phyloP scores from a whole-genome alignment of 2,888 invertebrate species.

The Erebia palarica region DNA sequence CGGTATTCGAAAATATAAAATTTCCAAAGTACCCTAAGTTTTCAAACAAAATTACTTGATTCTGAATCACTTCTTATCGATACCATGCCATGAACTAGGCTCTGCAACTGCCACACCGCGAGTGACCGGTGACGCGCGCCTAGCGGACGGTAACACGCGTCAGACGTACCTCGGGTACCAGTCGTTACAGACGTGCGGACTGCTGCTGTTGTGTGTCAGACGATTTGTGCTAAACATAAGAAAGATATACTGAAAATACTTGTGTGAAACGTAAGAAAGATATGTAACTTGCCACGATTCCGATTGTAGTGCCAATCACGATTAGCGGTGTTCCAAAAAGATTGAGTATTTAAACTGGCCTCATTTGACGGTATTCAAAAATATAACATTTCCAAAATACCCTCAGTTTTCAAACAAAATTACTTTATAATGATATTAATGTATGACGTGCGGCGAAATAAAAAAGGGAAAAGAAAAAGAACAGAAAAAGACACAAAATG shows the following conservation, averaged over 20 bases:
- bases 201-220: not conserved
- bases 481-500: no score
- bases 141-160: not conserved
- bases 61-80: constrained; percentile 43
- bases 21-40: not conserved
- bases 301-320: constrained; percentile 5
- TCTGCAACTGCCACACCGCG: not conserved
- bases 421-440: not conserved
- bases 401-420: not conserved
- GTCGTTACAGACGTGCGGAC: not conserved
- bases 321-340: no score
- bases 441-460: no score
- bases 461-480: no score
- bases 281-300: not conserved
- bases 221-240: not conserved
- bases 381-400: not conserved
- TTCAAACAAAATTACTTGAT: not conserved
- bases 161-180: no score
- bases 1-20: not conserved
- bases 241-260: not conserved
- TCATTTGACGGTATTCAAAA: not conserved
- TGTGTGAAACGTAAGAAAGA: no score
- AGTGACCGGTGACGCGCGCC: not conserved
- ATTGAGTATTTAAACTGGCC: not conserved
- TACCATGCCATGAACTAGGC: constrained; percentile 62